Percentiles rank a stretch among this genome's conserved stretches.
These are phyloP conservation scores for Amorpha juglandis DNA, from an alignment of 2,888 invertebrate genomes.

Conservation along the genomic window DNA sequence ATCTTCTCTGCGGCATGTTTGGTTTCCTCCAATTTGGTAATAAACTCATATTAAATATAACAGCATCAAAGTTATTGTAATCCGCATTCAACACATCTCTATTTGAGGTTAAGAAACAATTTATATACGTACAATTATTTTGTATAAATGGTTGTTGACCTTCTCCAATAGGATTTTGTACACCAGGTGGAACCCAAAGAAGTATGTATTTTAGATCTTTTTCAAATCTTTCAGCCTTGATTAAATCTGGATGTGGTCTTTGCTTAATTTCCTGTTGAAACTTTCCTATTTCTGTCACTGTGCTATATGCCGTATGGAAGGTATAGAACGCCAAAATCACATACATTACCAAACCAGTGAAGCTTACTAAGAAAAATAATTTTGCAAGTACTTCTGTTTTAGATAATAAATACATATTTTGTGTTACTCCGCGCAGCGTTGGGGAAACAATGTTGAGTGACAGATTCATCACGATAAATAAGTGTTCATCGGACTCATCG, in stretches of 20 bases:
- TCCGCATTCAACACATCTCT: constrained; percentile 49
- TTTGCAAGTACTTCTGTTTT: constrained; percentile 62
- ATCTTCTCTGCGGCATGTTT: constrained; percentile 52
- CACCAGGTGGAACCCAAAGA: constrained; percentile 52
- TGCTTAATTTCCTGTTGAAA: constrained; percentile 36
- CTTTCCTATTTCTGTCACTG: constrained; percentile 42
- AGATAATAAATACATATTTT: constrained; percentile 56
- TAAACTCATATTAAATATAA: constrained; percentile 59
- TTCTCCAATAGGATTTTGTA: constrained; percentile 39
- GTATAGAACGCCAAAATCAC: constrained; percentile 63
- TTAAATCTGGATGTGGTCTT: constrained; percentile 29
- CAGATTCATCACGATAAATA: constrained; percentile 47
- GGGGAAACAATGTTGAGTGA: constrained; percentile 44
- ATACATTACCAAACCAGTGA: constrained; percentile 64
- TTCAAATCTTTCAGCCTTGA: constrained; percentile 32
- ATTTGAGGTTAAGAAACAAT: constrained; percentile 67
- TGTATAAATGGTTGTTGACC: constrained; percentile 56
- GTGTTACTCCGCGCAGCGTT: constrained; percentile 28
- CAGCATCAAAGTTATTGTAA: constrained; percentile 62
- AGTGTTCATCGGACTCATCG: constrained; percentile 41
- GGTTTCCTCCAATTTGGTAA: constrained; percentile 43
- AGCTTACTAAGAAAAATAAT: constrained; percentile 67
- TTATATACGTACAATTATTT: constrained; percentile 55
- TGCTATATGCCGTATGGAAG: constrained; percentile 57
- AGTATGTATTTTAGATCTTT: constrained; percentile 61